Base-by-base conservation (phyloP, 2,888 invertebrate species). In the Flexamia atlantica region DNA sequence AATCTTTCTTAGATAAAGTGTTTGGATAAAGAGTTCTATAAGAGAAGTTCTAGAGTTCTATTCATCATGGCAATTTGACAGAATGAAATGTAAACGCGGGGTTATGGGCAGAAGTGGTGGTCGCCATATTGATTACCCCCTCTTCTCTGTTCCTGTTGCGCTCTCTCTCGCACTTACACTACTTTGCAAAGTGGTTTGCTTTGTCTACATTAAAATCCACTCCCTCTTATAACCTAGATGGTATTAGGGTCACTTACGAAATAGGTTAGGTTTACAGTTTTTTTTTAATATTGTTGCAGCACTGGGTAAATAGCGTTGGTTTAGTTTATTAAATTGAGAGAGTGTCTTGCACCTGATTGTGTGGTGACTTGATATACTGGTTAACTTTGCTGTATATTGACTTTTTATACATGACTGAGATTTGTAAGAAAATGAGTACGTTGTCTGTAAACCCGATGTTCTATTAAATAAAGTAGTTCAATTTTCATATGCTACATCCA, bases 131-230 rank as follows among this genome's bases (percentile, higher is more conserved):
- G 64, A 64, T 64, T 64, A 64, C 30, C 14, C 30, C 64, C 25
- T 57, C 64, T 64, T 64, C 64, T 64, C 64, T 64, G 17, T 14
- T 17, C 14, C 28, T 64, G 25, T 7, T 28, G n/a, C 64, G 14
- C 64, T 64, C 28, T 64, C 30, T 30, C 14, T 64, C 64, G 2
- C 28, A 64, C 64, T 64, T 64, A 64, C 64, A 28, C 64, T 64
- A 64, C 64, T 64, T 64, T 64, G 64, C 64, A 64, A 64, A 64
- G 64, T 64, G 64, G 64, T 64, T 64, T 64, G 64, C 64, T 64
- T 64, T 64, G 64, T 64, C 64, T 64, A 64, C 64, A 64, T 64
- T 64, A 64, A 64, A 64, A 64, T 64, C 64, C 64, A 64, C 64
- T 64, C 30, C 64, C 64, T 25, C 64, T 64, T 64, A 64, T 64